These are phyloP conservation scores for Miichthys miiuy DNA, from an alignment of 2,797 vertebrate genomes.

Conservation along the genomic window DNA sequence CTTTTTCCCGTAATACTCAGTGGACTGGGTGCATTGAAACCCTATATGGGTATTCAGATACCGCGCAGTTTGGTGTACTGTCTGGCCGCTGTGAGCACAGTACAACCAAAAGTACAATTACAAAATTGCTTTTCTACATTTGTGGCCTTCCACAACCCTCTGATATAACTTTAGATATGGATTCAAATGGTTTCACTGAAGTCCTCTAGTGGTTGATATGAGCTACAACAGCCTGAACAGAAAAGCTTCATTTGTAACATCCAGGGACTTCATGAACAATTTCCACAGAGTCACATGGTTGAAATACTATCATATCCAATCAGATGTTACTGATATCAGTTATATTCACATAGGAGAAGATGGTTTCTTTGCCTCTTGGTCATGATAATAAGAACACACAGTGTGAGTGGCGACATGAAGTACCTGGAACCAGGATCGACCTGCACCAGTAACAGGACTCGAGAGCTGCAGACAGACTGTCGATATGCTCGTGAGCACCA, in stretches of 20 bases:
- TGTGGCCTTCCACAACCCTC: too few relatives aligned
- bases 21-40: too few relatives aligned
- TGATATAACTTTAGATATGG: neutral
- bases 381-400: neutral
- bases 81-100: neutral
- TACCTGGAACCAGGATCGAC: neutral
- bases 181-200: neutral
- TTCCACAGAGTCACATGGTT: neutral
- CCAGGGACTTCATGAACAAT: neutral
- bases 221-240: neutral
- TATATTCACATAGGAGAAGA: neutral
- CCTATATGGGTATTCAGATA: neutral
- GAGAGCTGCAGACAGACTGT: neutral
- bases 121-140: neutral
- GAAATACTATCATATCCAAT: neutral
- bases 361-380: neutral
- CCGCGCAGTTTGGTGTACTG: neutral
- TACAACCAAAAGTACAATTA: neutral
- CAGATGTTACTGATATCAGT: neutral
- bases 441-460: neutral
- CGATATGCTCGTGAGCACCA: neutral
- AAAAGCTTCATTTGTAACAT: neutral
- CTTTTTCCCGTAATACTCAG: neutral
- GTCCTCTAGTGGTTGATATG: neutral
- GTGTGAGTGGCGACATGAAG: conserved; percentile 1